Evolutionary conservation across 2,797 vertebrate genomes (phyloP).

Genomic region (Acropternis orthonyx): DNA sequence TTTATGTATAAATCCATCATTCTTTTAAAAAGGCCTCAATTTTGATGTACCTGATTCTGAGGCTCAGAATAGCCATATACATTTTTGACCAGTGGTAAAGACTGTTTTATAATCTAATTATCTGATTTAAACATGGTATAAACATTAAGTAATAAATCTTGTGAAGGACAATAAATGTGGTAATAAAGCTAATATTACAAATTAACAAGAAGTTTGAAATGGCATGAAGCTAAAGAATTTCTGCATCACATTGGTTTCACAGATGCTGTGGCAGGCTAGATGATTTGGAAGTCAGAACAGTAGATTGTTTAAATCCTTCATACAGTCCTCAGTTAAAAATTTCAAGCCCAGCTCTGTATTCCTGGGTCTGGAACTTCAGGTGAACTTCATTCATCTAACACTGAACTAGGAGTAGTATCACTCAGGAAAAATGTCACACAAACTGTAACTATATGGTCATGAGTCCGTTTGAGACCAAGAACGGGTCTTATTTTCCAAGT

Average conservation of each 20-base stretch:
- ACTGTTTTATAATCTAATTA: background rate
- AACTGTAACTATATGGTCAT: background rate
- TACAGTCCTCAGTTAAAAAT: background rate
- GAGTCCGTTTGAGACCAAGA: background rate
- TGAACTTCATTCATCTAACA: background rate
- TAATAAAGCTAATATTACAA: background rate
- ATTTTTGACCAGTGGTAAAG: background rate
- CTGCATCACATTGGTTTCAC: background rate
- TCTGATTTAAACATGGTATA: background rate
- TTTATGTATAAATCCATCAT: background rate
- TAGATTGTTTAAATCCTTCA: background rate
- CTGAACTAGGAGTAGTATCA: background rate
- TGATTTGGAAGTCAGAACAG: background rate
- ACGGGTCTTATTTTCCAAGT: background rate
- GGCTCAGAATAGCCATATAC: background rate
- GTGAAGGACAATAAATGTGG: background rate
- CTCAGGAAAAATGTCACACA: background rate
- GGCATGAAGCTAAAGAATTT: background rate
- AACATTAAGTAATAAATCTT: background rate
- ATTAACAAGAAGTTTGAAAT: background rate
- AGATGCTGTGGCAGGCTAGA: background rate
- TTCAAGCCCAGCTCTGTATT: background rate
- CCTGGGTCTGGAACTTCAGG: background rate
- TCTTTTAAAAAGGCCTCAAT: background rate
- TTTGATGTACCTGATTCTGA: background rate